Percentiles rank a stretch among this genome's conserved stretches.
These are phyloP conservation scores for Theretra japonica DNA, from an alignment of 2,888 invertebrate genomes.

Conservation along the genomic window DNA sequence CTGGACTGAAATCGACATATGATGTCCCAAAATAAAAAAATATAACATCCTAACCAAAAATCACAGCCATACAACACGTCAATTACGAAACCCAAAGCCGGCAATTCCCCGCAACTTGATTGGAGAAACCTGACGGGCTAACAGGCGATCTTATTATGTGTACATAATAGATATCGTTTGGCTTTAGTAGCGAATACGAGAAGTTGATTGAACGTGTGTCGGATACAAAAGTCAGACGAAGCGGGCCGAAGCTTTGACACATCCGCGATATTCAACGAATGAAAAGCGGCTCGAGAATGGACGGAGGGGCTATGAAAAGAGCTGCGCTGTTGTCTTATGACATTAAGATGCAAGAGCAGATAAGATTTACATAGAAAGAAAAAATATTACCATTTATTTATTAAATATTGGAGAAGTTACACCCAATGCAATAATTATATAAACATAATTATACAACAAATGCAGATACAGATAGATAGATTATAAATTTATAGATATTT, in stretches of 20 bases:
- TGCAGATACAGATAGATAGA: too few relatives aligned
- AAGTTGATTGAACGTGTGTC: constrained; percentile 25
- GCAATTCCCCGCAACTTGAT: not conserved
- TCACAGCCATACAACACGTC: not conserved
- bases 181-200: constrained; percentile 23
- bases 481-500: too few relatives aligned
- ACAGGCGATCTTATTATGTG: constrained; percentile 21
- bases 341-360: too few relatives aligned
- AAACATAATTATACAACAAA: too few relatives aligned
- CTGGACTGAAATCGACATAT: too few relatives aligned
- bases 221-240: constrained; percentile 23
- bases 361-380: too few relatives aligned
- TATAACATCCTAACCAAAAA: too few relatives aligned
- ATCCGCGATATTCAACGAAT: constrained; percentile 34
- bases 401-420: too few relatives aligned
- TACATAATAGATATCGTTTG: constrained; percentile 26
- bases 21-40: too few relatives aligned
- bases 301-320: not conserved
- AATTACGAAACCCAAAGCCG: not conserved
- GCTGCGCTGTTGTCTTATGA: not conserved
- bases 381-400: too few relatives aligned
- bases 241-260: constrained; percentile 37
- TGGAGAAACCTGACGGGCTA: constrained; percentile 9
- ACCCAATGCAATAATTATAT: too few relatives aligned
- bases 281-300: constrained; percentile 38